A percentile compares a stretch with the other conserved stretches of the same genome.
Conservation (phyloP, 2,113 vertebrate genomes). For the Pardalotus punctatus region DNA sequence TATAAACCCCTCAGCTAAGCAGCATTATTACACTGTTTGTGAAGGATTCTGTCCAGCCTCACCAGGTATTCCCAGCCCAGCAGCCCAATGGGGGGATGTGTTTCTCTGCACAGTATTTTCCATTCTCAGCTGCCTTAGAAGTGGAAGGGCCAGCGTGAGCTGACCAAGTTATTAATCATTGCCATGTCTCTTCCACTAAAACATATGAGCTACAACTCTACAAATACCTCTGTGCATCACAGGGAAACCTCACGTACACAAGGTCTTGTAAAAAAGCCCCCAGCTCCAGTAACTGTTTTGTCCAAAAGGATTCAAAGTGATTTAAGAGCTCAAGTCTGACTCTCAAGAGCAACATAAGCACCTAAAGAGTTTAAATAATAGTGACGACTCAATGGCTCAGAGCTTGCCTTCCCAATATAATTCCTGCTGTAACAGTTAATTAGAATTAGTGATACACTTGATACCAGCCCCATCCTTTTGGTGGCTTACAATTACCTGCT, state of each 20-base stretch:
- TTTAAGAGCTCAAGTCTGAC: constrained; percentile 35
- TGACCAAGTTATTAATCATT: constrained; percentile 40
- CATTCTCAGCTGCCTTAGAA: background rate
- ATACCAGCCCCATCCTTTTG: background rate
- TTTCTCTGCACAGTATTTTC: background rate
- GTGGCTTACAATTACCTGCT: background rate
- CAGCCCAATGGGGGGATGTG: background rate
- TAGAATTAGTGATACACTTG: background rate
- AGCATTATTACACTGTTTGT: background rate
- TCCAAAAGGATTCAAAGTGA: constrained; percentile 33
- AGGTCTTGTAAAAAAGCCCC: background rate
- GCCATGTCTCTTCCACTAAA: background rate
- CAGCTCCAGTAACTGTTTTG: constrained; percentile 3
- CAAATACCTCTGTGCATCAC: background rate
- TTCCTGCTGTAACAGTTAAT: background rate
- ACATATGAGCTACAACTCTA: background rate
- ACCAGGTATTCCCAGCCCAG: background rate
- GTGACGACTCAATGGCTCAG: background rate
- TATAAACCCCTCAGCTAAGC: background rate
- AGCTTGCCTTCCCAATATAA: background rate
- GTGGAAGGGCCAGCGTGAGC: background rate
- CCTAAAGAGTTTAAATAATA: constrained; percentile 41
- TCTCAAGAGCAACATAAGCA: constrained; percentile 29
- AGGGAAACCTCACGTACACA: background rate
- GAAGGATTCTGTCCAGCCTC: background rate